Evolutionary conservation across 2,797 vertebrate genomes (phyloP), one percentile per base, ranked within the genome.

Genomic region (Syndactyla subalaris): DNA sequence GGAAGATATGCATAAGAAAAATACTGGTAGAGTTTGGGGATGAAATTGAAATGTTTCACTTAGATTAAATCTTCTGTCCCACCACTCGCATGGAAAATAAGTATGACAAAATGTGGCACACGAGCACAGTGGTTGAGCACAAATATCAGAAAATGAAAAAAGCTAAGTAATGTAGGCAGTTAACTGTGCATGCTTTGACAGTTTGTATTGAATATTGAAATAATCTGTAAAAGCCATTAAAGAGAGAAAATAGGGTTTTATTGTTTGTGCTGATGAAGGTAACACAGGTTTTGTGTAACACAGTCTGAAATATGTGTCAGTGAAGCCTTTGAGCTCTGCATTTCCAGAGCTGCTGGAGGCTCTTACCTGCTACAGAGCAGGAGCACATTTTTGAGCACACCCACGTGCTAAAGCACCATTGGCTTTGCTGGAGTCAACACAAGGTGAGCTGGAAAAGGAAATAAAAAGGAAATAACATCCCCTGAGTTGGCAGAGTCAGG

Each of bases 281-380:
- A 38, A 38, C 36, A 38, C 36, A 38, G 36, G 36, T 65, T 77
- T 87, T 41, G 61, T 85, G 2, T n/a, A 49, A 65, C 9, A 14
- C 16, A 15, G 19, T 18, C 30, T 67, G 38, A 55, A 81, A 39
- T 57, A 8, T 0, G 2, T 55, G 20, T 74, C 51, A 32, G 41
- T 41, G 48, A 46, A 39, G 43, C 26, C 46, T 73, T 36, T 9
- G 19, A 76, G 34, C 46, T 79, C 34, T 61, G 0, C 21, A 9
- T 61, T 91, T 81, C 30, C 57, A 71, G 67, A 65, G 26, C 41
- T 82, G 26, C 14, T 65, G 34, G 70, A 58, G 51, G 34, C 20
- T 72, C 51, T 66, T 34, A 2, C 4, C 3, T 1, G 2, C 43
- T 51, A 4, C 6, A 0, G 15, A n/a, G 21, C 32, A 67, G 55